Evolutionary conservation across 2,888 invertebrate species (phyloP).

Genomic region (Blomia tropicalis): DNA sequence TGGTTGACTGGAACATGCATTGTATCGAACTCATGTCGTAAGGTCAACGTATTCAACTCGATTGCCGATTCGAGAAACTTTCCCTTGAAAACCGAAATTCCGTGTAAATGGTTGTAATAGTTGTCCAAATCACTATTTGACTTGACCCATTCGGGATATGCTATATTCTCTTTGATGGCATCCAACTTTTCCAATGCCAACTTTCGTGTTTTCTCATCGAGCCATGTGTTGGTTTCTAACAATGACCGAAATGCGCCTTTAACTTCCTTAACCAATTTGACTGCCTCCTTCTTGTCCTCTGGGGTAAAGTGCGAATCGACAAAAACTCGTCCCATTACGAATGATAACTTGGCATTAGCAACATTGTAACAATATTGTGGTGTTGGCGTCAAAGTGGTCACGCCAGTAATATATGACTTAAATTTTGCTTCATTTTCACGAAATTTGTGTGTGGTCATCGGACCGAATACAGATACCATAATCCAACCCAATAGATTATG

Average conservation of each 20-base stretch:
- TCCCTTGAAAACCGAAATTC: background rate
- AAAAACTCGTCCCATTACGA: conserved; percentile 2
- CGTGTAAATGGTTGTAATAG: background rate
- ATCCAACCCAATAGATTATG: background rate
- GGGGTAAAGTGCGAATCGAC: background rate
- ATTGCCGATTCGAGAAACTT: background rate
- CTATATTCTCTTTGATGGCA: conserved; percentile 8
- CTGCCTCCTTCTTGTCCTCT: conserved; percentile 7
- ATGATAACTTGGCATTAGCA: background rate
- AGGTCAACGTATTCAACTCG: background rate
- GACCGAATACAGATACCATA: background rate
- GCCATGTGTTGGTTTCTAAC: background rate
- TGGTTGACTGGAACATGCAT: background rate
- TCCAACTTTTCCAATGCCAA: conserved; percentile 1
- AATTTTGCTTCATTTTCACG: background rate
- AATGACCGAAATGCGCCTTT: background rate
- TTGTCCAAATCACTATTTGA: background rate
- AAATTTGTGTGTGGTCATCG: background rate
- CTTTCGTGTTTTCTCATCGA: background rate
- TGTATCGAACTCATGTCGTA: background rate
- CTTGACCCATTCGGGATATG: conserved; percentile 3
- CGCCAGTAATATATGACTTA: background rate
- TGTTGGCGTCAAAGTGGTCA: background rate
- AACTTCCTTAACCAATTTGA: background rate
- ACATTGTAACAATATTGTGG: conserved; percentile 3